A percentile compares a stretch with the other conserved stretches of the same genome.
phyloP scores from a whole-genome alignment of 2,888 invertebrate genomes.

The Caenorhabditis angaria region DNA sequence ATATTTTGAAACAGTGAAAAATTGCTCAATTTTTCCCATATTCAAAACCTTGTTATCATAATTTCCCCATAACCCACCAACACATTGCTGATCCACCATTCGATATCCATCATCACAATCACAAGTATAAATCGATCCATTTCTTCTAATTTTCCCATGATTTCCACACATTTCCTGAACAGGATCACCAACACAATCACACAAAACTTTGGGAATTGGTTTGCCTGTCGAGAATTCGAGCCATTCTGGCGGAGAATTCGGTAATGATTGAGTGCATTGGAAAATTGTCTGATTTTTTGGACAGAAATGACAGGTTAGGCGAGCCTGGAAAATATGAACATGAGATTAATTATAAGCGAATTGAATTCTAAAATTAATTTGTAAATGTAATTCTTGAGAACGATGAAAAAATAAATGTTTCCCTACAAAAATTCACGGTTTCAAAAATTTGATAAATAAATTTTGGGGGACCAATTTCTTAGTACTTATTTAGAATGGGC shows the following conservation, averaged over 20 bases:
- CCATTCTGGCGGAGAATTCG: background rate
- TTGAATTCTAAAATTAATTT: no score
- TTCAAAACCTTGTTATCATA: no score
- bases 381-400: no score
- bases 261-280: background rate
- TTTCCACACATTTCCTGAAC: constrained; percentile 15
- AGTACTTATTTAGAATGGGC: no score
- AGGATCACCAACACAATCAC: constrained; percentile 10
- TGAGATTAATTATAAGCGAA: no score
- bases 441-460: no score
- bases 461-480: no score
- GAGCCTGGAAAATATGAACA: constrained; percentile 6
- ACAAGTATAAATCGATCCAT: constrained; percentile 15
- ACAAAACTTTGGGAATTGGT: background rate
- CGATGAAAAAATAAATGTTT: no score
- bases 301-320: constrained; percentile 14
- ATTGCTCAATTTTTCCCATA: no score
- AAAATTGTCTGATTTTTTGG: background rate
- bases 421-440: no score
- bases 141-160: constrained; percentile 9
- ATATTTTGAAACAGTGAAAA: no score
- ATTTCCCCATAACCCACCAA: background rate
- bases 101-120: constrained; percentile 20
- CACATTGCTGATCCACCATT: background rate
- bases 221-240: background rate